A percentile compares a stretch with the other conserved stretches of the same genome.
phyloP scores from a whole-genome alignment of 37 sponge, comb jelly and placozoan genomes.

The Spongilla lacustris region DNA sequence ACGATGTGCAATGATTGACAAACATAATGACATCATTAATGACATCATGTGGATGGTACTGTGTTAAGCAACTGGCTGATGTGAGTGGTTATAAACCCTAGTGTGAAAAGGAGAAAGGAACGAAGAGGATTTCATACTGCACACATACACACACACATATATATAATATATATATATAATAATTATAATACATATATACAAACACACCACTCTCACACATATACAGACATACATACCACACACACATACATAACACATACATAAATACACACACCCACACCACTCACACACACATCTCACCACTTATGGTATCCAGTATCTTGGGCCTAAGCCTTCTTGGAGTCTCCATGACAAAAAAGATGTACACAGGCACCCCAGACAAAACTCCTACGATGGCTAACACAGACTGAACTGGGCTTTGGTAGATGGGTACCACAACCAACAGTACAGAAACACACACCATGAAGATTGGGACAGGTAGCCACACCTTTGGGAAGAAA shows the following conservation, averaged over 20 bases:
- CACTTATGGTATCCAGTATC: conserved; percentile 36
- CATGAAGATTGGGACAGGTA: conserved; percentile 63
- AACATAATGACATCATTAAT: too few relatives aligned
- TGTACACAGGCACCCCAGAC: conserved; percentile 71
- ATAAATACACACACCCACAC: background rate
- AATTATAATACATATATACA: too few relatives aligned
- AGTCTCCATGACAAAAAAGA: conserved; percentile 67
- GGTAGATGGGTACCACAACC: conserved; percentile 52
- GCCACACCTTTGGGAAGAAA: conserved; percentile 1
- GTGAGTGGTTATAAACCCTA: background rate
- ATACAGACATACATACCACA: too few relatives aligned
- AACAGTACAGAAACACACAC: conserved; percentile 35
- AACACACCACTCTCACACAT: too few relatives aligned
- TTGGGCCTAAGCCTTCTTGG: conserved; percentile 57
- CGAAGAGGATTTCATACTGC: background rate
- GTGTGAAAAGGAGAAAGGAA: background rate
- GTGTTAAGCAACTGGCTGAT: background rate
- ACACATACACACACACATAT: too few relatives aligned
- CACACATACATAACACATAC: background rate
- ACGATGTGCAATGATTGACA: background rate
- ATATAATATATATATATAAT: too few relatives aligned
- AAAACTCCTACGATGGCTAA: conserved; percentile 46
- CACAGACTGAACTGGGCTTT: conserved; percentile 24
- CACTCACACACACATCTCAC: conserved; percentile 21
- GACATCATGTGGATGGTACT: background rate